Evolutionary conservation across 2,888 invertebrate genomes (phyloP), one percentile per base, ranked within the genome.

Genomic region (Ypsolopha sequella): DNA sequence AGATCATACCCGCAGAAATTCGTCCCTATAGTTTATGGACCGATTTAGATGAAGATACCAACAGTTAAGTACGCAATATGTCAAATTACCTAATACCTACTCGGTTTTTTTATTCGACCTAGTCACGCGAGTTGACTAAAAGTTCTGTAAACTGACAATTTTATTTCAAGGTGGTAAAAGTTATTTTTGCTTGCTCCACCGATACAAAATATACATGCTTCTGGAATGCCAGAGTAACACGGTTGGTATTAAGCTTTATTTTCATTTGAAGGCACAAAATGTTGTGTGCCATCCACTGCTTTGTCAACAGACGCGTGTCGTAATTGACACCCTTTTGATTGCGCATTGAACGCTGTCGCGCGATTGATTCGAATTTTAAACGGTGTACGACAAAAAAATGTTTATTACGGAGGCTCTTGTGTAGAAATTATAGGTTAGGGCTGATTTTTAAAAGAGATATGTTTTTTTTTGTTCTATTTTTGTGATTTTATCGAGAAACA

Each of bases 11-110:
- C 14, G 48, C 24, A 41, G 43, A 50, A 41, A 50, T 39, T 43
- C 50, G 41, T 50, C 43, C 41, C 41, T 41, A 43, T 50, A 50
- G 39, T 34, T 50, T 50, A 50, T 35, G 33, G 65, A 58, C 58
- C 71, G 73, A 79, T 81, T 81, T 79, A 76, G 78, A 80, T 81
- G 79, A 72, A 80, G 77, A 80, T 80, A 80, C 80, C 70, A 68
- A 63, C 70, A 72, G 72, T 78, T 76, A 73, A 79, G 71, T 75
- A 71, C 70, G 65, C 63, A 63, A 64, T 76, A 76, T 76, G 76
- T 84, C 81, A 81, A 82, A 82, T 80, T 80, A 73, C 68, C 65
- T 69, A 73, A 52, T 55, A 64, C 60, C 55, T 61, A 24, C 24
- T 24, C 60, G 60, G 63, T 64, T 68, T 76, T 78, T 80, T 82